Evolutionary conservation across 2,888 invertebrate genomes (phyloP).

Genomic region (Cordylochernes scorpioides): DNA sequence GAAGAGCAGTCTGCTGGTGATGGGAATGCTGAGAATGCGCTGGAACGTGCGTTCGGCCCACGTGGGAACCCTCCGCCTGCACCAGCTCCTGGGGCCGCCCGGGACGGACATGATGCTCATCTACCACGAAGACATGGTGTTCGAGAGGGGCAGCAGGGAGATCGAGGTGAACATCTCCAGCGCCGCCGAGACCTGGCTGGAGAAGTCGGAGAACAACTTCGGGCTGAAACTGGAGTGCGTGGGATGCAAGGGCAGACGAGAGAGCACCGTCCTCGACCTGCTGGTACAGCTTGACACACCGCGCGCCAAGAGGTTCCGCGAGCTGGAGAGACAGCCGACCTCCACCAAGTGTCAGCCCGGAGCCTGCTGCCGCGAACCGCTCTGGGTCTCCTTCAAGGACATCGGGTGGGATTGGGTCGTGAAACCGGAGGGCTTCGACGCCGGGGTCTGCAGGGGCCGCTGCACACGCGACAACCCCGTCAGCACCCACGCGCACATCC

Average conservation of each 20-base stretch:
- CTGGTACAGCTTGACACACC: neutral
- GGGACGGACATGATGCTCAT: too few species aligned
- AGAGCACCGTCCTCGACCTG: neutral
- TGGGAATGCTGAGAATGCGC: too few species aligned
- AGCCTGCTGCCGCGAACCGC: slow-evolving; percentile 36
- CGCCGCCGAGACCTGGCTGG: too few species aligned
- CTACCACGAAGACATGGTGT: too few species aligned
- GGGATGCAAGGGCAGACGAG: neutral
- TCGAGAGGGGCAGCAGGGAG: too few species aligned
- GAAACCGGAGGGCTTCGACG: slow-evolving; percentile 40
- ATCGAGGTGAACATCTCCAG: too few species aligned
- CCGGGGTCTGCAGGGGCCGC: slow-evolving; percentile 39
- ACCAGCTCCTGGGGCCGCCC: too few species aligned
- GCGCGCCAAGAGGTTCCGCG: neutral
- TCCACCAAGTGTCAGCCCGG: too few species aligned
- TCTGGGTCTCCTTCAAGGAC: slow-evolving; percentile 37
- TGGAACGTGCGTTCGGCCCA: too few species aligned
- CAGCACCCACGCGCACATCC: slow-evolving; percentile 39
- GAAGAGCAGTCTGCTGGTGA: too few species aligned
- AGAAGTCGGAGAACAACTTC: neutral
- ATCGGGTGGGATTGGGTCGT: slow-evolving; percentile 36
- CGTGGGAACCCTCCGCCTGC: too few species aligned
- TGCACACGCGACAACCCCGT: slow-evolving; percentile 34
- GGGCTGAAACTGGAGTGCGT: neutral
- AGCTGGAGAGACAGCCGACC: too few species aligned